phyloP scores from a whole-genome alignment of 2,797 vertebrate species.

The Gouania willdenowi region DNA sequence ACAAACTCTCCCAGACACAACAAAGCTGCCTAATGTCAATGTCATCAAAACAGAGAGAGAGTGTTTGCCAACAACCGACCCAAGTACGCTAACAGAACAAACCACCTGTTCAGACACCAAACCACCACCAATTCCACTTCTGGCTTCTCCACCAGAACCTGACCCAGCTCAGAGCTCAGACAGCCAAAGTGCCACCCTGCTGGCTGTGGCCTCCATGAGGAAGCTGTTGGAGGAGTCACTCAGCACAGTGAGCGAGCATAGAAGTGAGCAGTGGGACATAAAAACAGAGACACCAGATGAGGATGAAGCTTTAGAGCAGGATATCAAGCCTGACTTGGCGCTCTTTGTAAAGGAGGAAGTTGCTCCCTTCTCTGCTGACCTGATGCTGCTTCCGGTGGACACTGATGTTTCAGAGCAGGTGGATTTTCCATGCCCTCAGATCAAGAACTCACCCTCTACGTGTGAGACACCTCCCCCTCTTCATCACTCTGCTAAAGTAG shows the following conservation, averaged over 20 bases:
- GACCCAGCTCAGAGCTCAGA: conserved; percentile 53
- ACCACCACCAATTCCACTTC: conserved; percentile 27
- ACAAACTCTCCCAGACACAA: neutral
- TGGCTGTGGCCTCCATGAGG: conserved; percentile 79
- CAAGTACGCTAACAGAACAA: conserved; percentile 38
- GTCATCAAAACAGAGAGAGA: conserved; percentile 63
- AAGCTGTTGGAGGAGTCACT: conserved; percentile 77
- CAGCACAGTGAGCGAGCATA: conserved; percentile 55
- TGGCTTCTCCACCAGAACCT: conserved; percentile 42
- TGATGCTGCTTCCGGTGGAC: conserved; percentile 27
- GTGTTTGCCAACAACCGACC: conserved; percentile 43
- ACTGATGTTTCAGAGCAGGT: neutral
- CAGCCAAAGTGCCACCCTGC: conserved; percentile 71
- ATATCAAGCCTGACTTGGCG: conserved; percentile 36
- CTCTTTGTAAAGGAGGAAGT: conserved; percentile 22
- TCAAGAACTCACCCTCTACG: conserved; percentile 9
- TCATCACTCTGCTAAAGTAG: too few relatives aligned
- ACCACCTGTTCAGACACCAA: conserved; percentile 57
- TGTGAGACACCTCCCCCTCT: conserved; percentile 1
- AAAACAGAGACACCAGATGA: conserved; percentile 39
- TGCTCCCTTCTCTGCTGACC: conserved; percentile 24
- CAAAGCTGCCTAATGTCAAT: conserved; percentile 5
- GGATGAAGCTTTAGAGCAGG: conserved; percentile 7
- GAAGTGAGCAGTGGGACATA: conserved; percentile 11
- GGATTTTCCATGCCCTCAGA: neutral